A percentile compares a stretch with the other conserved stretches of the same genome.
Conservation (phyloP, 2,888 invertebrate species). For the Scaptomyza polygonia region DNA sequence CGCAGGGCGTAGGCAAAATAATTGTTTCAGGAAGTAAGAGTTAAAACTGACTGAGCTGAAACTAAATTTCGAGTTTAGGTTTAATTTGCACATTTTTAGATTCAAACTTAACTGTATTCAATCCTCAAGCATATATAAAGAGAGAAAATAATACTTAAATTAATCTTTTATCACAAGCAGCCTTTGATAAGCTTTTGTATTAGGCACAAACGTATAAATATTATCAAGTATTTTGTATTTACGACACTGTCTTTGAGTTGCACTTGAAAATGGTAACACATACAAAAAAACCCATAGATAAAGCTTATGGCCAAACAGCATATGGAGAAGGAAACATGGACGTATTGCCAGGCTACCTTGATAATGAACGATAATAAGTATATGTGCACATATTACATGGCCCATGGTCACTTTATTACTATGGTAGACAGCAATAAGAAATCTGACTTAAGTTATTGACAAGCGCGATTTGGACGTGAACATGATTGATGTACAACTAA, state of each 20-base stretch:
- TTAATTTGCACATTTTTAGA: no score
- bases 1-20: conserved; percentile 1
- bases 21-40: neutral
- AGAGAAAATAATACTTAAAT: conserved; percentile 4
- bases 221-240: conserved; percentile 47
- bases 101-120: no score
- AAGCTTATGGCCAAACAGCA: conserved; percentile 34
- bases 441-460: conserved; percentile 18
- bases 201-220: conserved; percentile 2
- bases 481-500: conserved; percentile 48
- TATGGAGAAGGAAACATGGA: conserved; percentile 9
- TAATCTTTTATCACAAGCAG: conserved; percentile 15
- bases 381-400: conserved; percentile 50
- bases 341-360: conserved; percentile 59
- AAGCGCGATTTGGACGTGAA: conserved; percentile 22
- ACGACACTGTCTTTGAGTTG: conserved; percentile 42
- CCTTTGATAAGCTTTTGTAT: neutral
- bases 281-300: conserved; percentile 18
- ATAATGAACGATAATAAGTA: conserved; percentile 70
- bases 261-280: conserved; percentile 47
- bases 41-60: neutral
- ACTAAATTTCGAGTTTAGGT: no score
- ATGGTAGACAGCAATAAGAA: conserved; percentile 15
- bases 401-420: conserved; percentile 39
- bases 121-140: no score